Base-by-base conservation (phyloP, 1,140 invertebrate species). In the Drosophila arizonae region DNA sequence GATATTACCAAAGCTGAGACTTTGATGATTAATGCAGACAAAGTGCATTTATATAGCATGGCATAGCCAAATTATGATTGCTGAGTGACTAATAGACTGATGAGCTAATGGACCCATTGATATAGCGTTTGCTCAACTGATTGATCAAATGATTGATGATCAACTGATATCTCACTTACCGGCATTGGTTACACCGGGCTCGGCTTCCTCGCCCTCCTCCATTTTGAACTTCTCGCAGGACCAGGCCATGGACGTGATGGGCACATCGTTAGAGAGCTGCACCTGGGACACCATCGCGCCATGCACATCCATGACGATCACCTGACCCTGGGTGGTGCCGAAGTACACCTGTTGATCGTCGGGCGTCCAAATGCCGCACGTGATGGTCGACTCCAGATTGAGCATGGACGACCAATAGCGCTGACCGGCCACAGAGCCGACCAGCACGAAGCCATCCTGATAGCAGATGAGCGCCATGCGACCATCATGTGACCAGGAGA, bases 321-420 rank as follows among this genome's bases (percentile, higher is more conserved):
- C 95, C 91, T 98, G 97, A 0, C 97, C 97, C 64, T 96, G 96
- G 2, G 96, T 97, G 13, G 97, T 99, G 21, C 98, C 98, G 91
- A 99, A 97, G 93, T 98, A 98, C 24, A 99, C 98, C 93, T 99
- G 97, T 91, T 98, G 96, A 93, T 99, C 98, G 91, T 99, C 97
- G 0, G 98, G 98, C 8, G 98, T 98, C 98, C 98, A 99, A 82
- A 98, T 97, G 26, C 98, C 98, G 92, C 98, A 98, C 1, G 97
- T 98, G 78, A 99, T 98, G 28, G 95, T 96, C 11, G 97, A 96
- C 85, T 99, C 97, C 63, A 99, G 93, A 82, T 98, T 98, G 30
- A 99, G 93, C 96, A 99, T 98, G 17, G 98, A 98, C 5, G 98
- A 99, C 98, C 98, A 99, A 92, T 99, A 99, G 0, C 98, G 93